Percentiles rank a stretch among this genome's conserved stretches.
These are phyloP conservation scores for Corydoras sp. DNA, from an alignment of 2,113 vertebrate species.

Conservation along the genomic window DNA sequence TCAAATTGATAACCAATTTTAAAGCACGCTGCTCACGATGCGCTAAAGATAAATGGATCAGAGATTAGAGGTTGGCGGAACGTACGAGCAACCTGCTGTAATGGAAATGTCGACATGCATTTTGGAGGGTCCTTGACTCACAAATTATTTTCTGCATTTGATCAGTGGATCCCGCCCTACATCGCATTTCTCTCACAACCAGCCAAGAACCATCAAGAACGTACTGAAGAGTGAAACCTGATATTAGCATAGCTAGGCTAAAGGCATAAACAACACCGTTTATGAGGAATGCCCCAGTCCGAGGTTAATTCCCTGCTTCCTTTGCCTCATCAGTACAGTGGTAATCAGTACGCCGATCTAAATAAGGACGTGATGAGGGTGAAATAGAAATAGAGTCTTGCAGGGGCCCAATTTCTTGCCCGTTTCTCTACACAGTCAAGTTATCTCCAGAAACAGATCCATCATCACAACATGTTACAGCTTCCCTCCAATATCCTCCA, in stretches of 20 bases:
- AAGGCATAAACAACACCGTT: neutral
- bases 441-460: neutral
- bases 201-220: neutral
- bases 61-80: neutral
- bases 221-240: too few species aligned
- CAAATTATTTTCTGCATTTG: neutral
- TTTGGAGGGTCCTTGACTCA: conserved; percentile 5
- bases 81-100: neutral
- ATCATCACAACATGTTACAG: neutral
- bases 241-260: neutral
- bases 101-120: conserved; percentile 24
- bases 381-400: neutral
- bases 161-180: neutral
- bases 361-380: neutral
- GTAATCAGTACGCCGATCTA: conserved; percentile 12
- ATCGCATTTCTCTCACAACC: too few species aligned
- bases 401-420: neutral
- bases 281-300: neutral
- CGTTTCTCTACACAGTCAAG: neutral
- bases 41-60: conserved; percentile 23
- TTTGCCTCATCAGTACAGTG: neutral
- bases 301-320: neutral
- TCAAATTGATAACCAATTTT: conserved; percentile 33
- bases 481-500: conserved; percentile 1
- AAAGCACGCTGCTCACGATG: neutral